Evolutionary conservation across 2,797 vertebrate genomes (phyloP), one percentile per base, ranked within the genome.

Genomic region (Hozukius guyotensis): DNA sequence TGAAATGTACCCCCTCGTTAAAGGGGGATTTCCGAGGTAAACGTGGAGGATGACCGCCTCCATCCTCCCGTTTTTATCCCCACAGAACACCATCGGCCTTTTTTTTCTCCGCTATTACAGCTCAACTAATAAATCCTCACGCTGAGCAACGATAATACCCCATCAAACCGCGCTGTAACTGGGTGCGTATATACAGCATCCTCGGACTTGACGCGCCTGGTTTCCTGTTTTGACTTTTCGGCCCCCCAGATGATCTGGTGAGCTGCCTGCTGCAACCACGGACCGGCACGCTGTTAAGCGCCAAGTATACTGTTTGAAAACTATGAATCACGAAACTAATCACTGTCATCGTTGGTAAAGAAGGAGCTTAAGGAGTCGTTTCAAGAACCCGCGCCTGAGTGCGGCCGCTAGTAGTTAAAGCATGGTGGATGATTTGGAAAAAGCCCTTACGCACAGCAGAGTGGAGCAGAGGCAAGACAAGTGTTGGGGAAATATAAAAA

Each of bases 1-100:
- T 84, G 74, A 84, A 87, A 83, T 27, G 70, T 42, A n/a, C 42
- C 25, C n/a, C 31, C 82, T 88, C 74, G 72, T 80, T 84, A 88
- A 77, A 82, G 55, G 32, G 57, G 59, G 12, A 69, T 80, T 82
- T 79, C 66, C 9, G 75, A 69, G 61, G 32, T 59, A 77, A 84
- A 76, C 74, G 60, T 31, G 57, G 49, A 73, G 65, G 73, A 65
- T 57, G 32, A 34, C 25, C 55, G 24, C 73, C 73, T 68, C 67
- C 67, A 29, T 59, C 75, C 72, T 71, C 65, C 63, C 38, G 29
- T 11, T 64, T 46, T 31, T 36, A 25, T 25, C 20, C 27, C 29
- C 72, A 61, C 69, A 31, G 61, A 70, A 72, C 6, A 55, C 31
- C 11, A 11, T 42, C 52, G 64, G 77, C 72, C 66, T 76, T 76